These are phyloP conservation scores for Neodiprion fabricii DNA, from an alignment of 1,140 invertebrate genomes.

Conservation along the genomic window DNA sequence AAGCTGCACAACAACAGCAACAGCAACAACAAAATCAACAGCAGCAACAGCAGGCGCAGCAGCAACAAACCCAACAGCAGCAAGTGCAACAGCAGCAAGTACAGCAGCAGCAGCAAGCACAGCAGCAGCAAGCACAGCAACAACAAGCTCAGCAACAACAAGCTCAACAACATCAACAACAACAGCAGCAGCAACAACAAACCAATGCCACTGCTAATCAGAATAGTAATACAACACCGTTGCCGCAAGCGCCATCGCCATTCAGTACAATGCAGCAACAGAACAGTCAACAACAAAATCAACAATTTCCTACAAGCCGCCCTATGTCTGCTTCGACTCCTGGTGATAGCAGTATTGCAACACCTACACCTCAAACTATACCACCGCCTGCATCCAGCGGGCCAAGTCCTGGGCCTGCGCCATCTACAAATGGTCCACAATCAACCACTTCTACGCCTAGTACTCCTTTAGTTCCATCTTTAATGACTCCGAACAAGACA, in stretches of 20 bases:
- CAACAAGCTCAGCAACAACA: slow-evolving; percentile 21
- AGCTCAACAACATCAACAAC: slow-evolving; percentile 17
- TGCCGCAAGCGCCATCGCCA: slow-evolving; percentile 61
- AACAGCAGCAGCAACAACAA: slow-evolving; percentile 38
- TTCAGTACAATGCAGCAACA: slow-evolving; percentile 55
- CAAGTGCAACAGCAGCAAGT: slow-evolving; percentile 27
- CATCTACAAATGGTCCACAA: slow-evolving; percentile 54
- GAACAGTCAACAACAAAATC: slow-evolving; percentile 45
- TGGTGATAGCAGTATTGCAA: slow-evolving; percentile 48
- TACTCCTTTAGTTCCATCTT: slow-evolving; percentile 54
- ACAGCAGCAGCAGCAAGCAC: slow-evolving; percentile 12
- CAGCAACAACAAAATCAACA: slow-evolving; percentile 41
- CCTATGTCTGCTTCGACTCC: slow-evolving; percentile 51
- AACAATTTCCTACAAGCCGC: slow-evolving; percentile 49
- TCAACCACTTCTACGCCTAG: slow-evolving; percentile 54
- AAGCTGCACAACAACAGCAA: slow-evolving; percentile 47
- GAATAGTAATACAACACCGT: slow-evolving; percentile 41
- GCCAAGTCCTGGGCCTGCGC: slow-evolving; percentile 50
- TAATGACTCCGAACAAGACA: slow-evolving; percentile 56
- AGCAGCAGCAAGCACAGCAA: slow-evolving; percentile 35
- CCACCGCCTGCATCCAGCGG: slow-evolving; percentile 51
- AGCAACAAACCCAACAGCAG: slow-evolving; percentile 22
- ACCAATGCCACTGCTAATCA: slow-evolving; percentile 44
- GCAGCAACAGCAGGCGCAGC: slow-evolving; percentile 34
- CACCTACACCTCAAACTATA: slow-evolving; percentile 51